Conservation (phyloP, 2,113 vertebrate species). For the Naja naja region DNA sequence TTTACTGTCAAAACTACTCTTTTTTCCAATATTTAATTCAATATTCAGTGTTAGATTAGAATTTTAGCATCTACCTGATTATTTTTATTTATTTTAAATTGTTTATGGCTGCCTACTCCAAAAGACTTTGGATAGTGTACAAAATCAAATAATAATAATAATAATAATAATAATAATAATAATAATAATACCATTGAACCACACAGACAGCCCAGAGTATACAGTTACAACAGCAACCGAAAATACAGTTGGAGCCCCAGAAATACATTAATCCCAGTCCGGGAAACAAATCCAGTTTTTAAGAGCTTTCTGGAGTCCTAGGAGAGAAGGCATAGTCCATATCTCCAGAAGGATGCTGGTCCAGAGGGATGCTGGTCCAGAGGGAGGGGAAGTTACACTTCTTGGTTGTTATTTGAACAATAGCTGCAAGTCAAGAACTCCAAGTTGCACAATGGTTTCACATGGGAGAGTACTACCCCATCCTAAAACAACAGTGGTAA, state of each 20-base stretch:
- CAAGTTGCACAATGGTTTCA: not conserved
- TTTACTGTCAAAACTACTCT: not conserved
- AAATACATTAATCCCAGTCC: not conserved
- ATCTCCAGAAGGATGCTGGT: not conserved
- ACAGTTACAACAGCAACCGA: not conserved
- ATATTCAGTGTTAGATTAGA: not conserved
- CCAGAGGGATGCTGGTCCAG: not conserved
- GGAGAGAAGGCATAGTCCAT: not conserved
- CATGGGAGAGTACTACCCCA: not conserved
- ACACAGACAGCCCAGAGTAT: not conserved
- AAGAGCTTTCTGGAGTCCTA: not conserved
- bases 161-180: too few relatives aligned
- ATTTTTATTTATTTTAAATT: not conserved
- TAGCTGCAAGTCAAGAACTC: not conserved
- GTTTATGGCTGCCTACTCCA: not conserved
- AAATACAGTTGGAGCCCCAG: not conserved
- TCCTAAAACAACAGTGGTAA: not conserved
- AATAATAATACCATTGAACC: not conserved
- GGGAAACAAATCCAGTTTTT: not conserved
- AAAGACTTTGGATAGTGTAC: not conserved
- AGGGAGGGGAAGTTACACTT: not conserved
- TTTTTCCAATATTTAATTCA: not conserved
- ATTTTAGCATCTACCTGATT: not conserved
- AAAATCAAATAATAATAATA: not conserved
- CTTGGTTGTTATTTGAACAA: not conserved